Evolutionary conservation across 2,888 invertebrate species (phyloP), one percentile per base, ranked within the genome.

Genomic region (Iphiclides podalirius): DNA sequence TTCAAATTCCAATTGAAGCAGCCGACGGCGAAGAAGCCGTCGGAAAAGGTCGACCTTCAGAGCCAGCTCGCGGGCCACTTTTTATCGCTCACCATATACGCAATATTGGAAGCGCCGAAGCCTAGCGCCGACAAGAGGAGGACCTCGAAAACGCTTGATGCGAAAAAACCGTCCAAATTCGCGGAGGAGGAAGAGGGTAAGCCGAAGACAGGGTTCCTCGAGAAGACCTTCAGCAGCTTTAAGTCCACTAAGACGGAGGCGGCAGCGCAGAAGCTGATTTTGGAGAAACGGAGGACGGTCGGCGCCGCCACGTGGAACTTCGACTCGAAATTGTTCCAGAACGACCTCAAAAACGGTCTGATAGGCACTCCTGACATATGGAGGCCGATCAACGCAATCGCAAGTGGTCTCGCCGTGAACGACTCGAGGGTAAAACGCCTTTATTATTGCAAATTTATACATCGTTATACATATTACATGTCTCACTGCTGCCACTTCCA

Each of bases 291-390:
- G 54, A 82, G 93, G 56, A 92, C 92, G 0, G 81, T 93, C 1
- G 94, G 94, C 0, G 92, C 92, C 0, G 92, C 92, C 3, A 93
- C 93, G 1, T 92, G 93, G 79, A 91, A 92, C 59, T 90, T 93
- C 51, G 93, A 93, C 58, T 84, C 89, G 1, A 92, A 91, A 62
- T 79, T 90, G 57, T 93, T 93, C 64, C 90, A 88, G 37, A 90
- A 90, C 53, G 91, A 91, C 74, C 86, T 92, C 44, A 88, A 86
- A 53, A 91, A 91, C 58, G 87, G 90, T 52, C 80, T 90, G 50
- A 90, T 90, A 48, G 91, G 92, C 6, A 93, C 93, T 2, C 92
- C 93, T 2, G 93, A 94, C 70, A 89, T 93, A 66, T 94, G 94
- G 94, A 89, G 92, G 61, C 90, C 91, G 15, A 83, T 93, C 42